Evolutionary conservation across 2,888 invertebrate species (phyloP).

Genomic region (Tetranychus piercei): DNA sequence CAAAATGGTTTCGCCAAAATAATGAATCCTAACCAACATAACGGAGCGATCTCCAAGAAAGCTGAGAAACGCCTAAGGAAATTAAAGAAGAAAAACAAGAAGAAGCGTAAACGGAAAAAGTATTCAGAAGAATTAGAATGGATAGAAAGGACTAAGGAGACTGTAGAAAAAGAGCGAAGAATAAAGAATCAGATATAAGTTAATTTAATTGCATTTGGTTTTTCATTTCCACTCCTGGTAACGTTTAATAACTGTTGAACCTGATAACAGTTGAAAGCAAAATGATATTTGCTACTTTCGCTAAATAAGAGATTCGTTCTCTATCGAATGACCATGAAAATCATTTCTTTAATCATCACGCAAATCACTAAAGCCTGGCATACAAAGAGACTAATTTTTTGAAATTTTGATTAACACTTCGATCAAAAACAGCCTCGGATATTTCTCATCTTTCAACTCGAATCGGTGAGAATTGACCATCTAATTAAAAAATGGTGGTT

Average conservation of each 20-base stretch:
- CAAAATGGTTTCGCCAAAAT: background rate
- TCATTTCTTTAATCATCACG: no score
- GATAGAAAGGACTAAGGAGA: conserved; percentile 33
- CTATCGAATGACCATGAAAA: no score
- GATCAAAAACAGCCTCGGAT: background rate
- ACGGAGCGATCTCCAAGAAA: conserved; percentile 6
- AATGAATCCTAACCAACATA: background rate
- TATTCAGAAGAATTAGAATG: conserved; percentile 30
- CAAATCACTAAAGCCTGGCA: no score
- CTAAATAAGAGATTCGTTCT: no score
- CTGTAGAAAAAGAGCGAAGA: conserved; percentile 26
- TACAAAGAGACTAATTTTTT: background rate
- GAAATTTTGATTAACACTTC: background rate
- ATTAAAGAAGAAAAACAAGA: conserved; percentile 16
- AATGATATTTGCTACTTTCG: no score
- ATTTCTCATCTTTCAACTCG: background rate
- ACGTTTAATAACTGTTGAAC: no score
- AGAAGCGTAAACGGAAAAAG: conserved; percentile 22
- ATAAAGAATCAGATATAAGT: conserved; percentile 1
- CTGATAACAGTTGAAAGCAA: no score
- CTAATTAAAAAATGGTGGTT: background rate
- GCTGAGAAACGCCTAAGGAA: conserved; percentile 14
- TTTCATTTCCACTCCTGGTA: background rate
- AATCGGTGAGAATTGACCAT: background rate
- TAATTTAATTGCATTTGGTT: background rate